Base-by-base conservation (phyloP, 2,888 invertebrate species). In the Epirrhoe alternata region DNA sequence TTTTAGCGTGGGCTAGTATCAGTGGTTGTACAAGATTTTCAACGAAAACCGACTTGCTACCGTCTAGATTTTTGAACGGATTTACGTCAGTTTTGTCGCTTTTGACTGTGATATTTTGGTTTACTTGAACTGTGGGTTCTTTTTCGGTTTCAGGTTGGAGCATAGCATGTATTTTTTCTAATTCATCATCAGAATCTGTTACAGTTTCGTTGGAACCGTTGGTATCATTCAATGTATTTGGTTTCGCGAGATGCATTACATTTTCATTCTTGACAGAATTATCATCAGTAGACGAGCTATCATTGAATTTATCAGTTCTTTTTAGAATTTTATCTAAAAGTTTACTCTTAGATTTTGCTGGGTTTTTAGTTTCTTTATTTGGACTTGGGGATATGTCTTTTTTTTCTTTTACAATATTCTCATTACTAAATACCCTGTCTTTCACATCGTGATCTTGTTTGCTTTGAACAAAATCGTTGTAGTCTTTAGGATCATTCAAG, bases 1-100 rank as follows among this genome's bases (percentile, higher is more conserved):
- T 84, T 73, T 90, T 93, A 0, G 87, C 83, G 74, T 94, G 93
- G 0, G 93, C 90, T 86, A 93, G 86, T 12, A 94, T 64, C 2
- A 89, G 78, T 0, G 93, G 91, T 10, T 79, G 83, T 0, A 90
- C 79, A 6, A 93, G 70, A 70, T 90, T 90, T 30, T 92, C 91
- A n/a, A 92, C 88, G 66, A 93, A 92, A 6, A 86, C 83, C 0
- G 92, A 91, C 49, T 86, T 78, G 16, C 76, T 83, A 0, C 83
- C 76, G 35, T 90, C 90, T 12, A 88, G 57, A 67, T 91, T 90
- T 76, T 82, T 87, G 64, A 87, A 91, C 0, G 90, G 90, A 71
- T 93, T 92, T 0, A 86, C 90, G 70, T 88, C 75, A 51, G 74
- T 77, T 72, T 77, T 76, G 2, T 55, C 54, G 31, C 68, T 54